Conservation (phyloP, 2,113 vertebrate species). For the Caretta caretta region DNA sequence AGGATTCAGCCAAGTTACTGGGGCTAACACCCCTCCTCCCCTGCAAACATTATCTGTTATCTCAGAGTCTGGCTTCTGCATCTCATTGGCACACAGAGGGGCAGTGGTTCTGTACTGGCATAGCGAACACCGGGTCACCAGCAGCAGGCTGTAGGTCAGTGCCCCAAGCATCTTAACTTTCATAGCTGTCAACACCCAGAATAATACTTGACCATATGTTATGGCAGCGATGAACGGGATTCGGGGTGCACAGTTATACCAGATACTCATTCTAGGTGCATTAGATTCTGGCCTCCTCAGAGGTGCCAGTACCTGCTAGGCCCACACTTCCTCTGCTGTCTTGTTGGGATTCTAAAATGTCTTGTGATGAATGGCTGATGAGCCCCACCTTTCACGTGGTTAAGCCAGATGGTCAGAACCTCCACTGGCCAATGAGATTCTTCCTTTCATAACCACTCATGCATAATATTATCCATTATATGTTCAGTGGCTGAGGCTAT, state of each 20-base stretch:
- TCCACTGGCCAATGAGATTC: neutral
- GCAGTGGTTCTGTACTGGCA: neutral
- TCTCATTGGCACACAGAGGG: neutral
- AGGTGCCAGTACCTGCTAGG: constrained; percentile 29
- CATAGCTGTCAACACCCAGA: neutral
- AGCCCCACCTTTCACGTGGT: neutral
- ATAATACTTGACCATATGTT: neutral
- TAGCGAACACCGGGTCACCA: neutral
- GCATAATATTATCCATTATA: neutral
- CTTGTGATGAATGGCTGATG: neutral
- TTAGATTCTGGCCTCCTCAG: constrained; percentile 20
- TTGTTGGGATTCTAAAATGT: constrained; percentile 28
- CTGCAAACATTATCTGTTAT: neutral
- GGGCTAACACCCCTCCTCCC: neutral
- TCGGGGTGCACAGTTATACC: neutral
- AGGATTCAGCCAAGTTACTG: neutral
- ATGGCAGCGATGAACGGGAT: neutral
- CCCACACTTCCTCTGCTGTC: neutral
- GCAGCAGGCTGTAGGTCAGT: neutral
- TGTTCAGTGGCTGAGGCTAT: neutral
- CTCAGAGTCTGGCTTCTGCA: neutral
- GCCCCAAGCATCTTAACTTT: neutral
- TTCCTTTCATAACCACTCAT: neutral
- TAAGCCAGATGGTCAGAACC: constrained; percentile 49
- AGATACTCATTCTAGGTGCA: neutral